A percentile compares a stretch with the other conserved stretches of the same genome.
phyloP scores from a whole-genome alignment of 2,797 vertebrate genomes.

The Rhinatrema bivittatum region DNA sequence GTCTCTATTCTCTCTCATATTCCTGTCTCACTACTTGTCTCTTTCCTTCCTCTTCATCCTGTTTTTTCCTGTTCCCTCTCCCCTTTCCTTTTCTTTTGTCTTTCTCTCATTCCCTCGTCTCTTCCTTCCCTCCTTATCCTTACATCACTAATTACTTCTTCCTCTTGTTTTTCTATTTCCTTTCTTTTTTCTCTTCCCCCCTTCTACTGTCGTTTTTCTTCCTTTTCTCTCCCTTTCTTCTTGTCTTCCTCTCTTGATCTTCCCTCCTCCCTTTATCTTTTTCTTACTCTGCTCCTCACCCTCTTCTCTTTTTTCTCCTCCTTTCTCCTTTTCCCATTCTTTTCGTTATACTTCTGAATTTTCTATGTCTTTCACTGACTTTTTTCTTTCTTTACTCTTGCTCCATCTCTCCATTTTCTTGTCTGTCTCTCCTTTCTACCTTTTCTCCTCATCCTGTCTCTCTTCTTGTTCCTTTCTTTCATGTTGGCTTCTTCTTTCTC shows the following conservation, averaged over 20 bases:
- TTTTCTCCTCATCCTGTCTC: neutral
- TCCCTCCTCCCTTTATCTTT: no score
- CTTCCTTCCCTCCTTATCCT: neutral
- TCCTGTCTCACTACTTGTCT: no score
- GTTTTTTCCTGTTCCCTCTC: neutral
- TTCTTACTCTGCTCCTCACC: accelerated
- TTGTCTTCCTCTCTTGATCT: neutral
- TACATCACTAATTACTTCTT: neutral
- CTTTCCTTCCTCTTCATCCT: neutral
- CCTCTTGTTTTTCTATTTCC: no score
- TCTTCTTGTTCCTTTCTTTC: no score
- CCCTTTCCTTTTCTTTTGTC: neutral
- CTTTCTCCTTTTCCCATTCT: neutral
- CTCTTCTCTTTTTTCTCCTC: neutral
- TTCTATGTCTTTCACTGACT: neutral
- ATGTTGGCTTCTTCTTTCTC: neutral
- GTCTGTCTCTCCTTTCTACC: neutral
- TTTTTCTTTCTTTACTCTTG: accelerated
- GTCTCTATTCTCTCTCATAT: neutral
- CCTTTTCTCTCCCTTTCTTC: neutral
- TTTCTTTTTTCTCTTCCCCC: neutral
- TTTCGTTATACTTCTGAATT: neutral
- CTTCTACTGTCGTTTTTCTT: neutral
- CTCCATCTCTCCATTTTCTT: no score
- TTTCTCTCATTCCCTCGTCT: neutral